Evolutionary conservation across 2,113 vertebrate species (phyloP).

Genomic region (Leptodactylus fuscus): DNA sequence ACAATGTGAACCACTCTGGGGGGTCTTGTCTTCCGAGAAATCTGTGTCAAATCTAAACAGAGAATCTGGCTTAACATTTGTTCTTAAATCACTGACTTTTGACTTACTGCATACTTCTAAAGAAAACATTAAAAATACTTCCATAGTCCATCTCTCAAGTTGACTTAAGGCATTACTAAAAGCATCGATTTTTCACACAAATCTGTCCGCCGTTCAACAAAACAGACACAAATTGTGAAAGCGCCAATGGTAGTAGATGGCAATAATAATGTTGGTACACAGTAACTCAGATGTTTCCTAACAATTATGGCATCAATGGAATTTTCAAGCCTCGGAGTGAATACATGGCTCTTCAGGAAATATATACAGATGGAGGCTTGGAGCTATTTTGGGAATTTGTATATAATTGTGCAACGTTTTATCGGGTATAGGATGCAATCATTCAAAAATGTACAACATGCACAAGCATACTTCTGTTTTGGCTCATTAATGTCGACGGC

Average conservation of each 20-base stretch:
- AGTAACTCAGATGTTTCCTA: not conserved
- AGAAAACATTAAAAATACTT: constrained; percentile 32
- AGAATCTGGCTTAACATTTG: constrained; percentile 46
- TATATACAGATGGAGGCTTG: not conserved
- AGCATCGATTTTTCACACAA: not conserved
- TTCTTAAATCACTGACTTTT: constrained; percentile 39
- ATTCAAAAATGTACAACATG: constrained; percentile 47
- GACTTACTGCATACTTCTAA: constrained; percentile 18
- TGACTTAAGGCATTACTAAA: constrained; percentile 8
- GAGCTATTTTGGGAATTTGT: constrained; percentile 54
- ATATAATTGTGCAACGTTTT: constrained; percentile 50
- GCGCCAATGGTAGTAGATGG: not conserved
- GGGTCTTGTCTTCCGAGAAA: constrained; percentile 15
- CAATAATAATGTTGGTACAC: not conserved
- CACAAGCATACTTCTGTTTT: constrained; percentile 28
- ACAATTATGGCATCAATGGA: constrained; percentile 20
- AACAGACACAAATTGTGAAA: not conserved
- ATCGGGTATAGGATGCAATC: constrained; percentile 43
- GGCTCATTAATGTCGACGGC: not conserved
- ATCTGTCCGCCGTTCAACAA: not conserved
- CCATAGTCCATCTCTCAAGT: constrained; percentile 14
- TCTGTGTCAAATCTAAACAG: constrained; percentile 31
- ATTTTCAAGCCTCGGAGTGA: constrained; percentile 5
- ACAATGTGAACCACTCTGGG: constrained; percentile 14
- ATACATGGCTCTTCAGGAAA: constrained; percentile 11